Percentiles rank a stretch among this genome's conserved stretches.
Evolutionary conservation across 2,113 vertebrate genomes (phyloP).

Genomic region (Tyto alba): DNA sequence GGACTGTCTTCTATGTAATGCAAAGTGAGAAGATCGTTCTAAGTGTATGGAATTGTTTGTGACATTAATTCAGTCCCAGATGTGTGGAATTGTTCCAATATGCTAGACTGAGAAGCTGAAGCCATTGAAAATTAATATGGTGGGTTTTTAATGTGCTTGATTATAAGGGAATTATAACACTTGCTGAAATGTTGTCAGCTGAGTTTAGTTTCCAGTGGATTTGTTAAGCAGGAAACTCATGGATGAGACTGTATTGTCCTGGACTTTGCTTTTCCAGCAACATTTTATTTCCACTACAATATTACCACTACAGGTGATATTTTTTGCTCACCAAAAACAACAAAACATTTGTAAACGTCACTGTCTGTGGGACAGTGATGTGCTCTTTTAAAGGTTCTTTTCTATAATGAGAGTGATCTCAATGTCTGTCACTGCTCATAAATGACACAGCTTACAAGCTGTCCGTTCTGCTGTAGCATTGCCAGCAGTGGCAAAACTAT

Average conservation of each 20-base stretch:
- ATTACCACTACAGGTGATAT: neutral
- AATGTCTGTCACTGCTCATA: neutral
- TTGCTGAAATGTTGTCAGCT: conserved; percentile 20
- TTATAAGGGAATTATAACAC: conserved; percentile 25
- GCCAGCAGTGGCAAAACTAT: neutral
- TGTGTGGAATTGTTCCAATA: conserved; percentile 22
- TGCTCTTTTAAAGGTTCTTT: neutral
- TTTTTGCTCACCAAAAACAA: neutral
- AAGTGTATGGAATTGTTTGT: neutral
- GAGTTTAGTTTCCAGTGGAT: conserved; percentile 15
- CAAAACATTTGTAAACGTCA: conserved; percentile 15
- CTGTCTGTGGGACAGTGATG: neutral
- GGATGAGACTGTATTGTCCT: neutral
- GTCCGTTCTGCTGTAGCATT: neutral
- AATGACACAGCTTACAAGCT: neutral
- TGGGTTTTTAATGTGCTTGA: conserved; percentile 3
- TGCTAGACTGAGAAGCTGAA: neutral
- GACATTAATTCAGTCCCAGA: conserved; percentile 34
- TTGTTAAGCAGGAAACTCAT: neutral
- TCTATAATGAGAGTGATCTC: neutral
- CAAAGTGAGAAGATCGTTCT: conserved; percentile 5
- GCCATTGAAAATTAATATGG: neutral
- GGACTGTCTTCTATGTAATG: neutral
- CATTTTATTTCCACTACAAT: neutral
- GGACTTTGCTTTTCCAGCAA: neutral